Conservation (phyloP, 2,797 vertebrate genomes). For the Danio aesculapii region DNA sequence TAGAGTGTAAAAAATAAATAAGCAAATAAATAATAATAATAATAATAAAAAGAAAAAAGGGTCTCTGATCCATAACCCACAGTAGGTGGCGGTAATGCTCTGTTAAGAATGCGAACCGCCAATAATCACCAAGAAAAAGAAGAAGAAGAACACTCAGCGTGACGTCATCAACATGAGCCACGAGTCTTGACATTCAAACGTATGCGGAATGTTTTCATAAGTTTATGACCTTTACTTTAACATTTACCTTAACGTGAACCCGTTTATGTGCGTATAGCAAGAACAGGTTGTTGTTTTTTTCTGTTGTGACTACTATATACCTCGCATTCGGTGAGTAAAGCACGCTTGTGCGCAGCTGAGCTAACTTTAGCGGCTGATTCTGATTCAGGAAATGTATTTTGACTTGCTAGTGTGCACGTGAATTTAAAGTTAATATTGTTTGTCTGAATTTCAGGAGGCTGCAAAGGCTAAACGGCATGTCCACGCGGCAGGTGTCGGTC, state of each 20-base stretch:
- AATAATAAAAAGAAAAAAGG: too few species aligned
- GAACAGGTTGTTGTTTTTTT: not conserved
- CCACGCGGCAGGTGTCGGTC: constrained; percentile 76
- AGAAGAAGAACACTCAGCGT: too few species aligned
- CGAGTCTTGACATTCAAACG: constrained; percentile 58
- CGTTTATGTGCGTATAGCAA: not conserved
- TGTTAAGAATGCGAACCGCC: too few species aligned
- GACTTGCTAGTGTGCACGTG: too few species aligned
- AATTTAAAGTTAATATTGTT: not conserved
- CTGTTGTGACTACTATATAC: not conserved
- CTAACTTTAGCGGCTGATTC: not conserved
- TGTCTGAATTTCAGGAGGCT: constrained; percentile 17
- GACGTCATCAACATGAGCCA: constrained; percentile 74
- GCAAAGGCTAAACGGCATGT: constrained; percentile 68
- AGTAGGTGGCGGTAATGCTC: too few species aligned
- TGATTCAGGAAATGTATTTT: not conserved
- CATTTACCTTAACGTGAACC: not conserved
- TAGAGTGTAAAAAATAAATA: too few species aligned
- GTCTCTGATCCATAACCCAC: too few species aligned
- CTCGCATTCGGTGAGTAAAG: not conserved
- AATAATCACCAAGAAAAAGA: too few species aligned
- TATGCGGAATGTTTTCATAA: constrained; percentile 41
- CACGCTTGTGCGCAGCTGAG: not conserved
- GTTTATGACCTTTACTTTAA: constrained; percentile 69
- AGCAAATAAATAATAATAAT: too few species aligned